phyloP scores from a whole-genome alignment of 2,888 invertebrate species.

The Gymnocheta viridis region DNA sequence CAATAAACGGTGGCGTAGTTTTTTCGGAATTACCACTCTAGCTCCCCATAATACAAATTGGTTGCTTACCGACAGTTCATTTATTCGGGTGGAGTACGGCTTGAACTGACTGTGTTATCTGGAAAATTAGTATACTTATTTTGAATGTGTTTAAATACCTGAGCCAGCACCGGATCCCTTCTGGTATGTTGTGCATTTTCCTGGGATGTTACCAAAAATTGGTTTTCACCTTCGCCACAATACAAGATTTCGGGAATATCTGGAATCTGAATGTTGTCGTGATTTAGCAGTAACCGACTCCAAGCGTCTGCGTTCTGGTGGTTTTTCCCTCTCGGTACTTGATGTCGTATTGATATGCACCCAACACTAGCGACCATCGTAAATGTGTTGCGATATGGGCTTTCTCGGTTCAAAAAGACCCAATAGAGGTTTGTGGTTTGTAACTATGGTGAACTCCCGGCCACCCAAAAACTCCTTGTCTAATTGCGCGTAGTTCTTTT shows the following conservation, averaged over 20 bases:
- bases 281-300: slow-evolving; percentile 37
- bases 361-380: slow-evolving; percentile 41
- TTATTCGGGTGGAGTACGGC: slow-evolving; percentile 23
- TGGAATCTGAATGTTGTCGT: neutral
- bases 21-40: slow-evolving; percentile 21
- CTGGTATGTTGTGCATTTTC: slow-evolving; percentile 29
- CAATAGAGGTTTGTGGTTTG: slow-evolving; percentile 1
- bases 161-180: slow-evolving; percentile 15
- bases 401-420: slow-evolving; percentile 6
- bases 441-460: no score
- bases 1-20: neutral
- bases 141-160: slow-evolving; percentile 25
- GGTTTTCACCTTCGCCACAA: slow-evolving; percentile 26
- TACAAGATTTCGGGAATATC: slow-evolving; percentile 35
- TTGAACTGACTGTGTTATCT: slow-evolving; percentile 43
- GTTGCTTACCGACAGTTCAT: slow-evolving; percentile 25
- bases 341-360: slow-evolving; percentile 33
- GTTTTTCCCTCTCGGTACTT: slow-evolving; percentile 26
- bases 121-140: slow-evolving; percentile 2
- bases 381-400: slow-evolving; percentile 13
- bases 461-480: slow-evolving; percentile 51
- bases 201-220: slow-evolving; percentile 31
- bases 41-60: slow-evolving; percentile 46
- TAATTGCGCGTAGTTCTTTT: slow-evolving; percentile 56
- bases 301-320: slow-evolving; percentile 39